Conservation (phyloP, 2,113 vertebrate genomes). For the Clinocottus analis region DNA sequence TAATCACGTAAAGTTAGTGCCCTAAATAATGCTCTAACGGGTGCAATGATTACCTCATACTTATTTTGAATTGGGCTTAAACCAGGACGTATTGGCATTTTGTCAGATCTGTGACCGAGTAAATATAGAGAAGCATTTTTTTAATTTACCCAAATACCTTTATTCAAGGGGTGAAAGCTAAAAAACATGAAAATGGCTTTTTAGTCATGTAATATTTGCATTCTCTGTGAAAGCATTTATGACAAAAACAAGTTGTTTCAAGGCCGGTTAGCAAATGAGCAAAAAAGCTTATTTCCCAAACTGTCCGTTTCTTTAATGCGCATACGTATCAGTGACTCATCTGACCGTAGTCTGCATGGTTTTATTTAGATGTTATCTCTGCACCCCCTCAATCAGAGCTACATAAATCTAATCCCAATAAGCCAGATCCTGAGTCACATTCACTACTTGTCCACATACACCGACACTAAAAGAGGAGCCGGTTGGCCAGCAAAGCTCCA, state of each 20-base stretch:
- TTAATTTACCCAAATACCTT: neutral
- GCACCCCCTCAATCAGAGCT: neutral
- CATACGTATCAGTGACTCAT: neutral
- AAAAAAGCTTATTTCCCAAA: neutral
- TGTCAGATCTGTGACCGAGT: too few relatives aligned
- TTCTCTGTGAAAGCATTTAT: neutral
- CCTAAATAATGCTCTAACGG: neutral
- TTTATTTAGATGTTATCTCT: neutral
- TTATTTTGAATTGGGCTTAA: neutral
- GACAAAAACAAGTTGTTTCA: neutral
- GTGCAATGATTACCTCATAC: neutral
- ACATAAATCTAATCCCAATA: neutral
- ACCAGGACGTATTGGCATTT: neutral
- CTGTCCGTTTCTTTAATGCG: neutral
- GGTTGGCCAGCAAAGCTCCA: neutral
- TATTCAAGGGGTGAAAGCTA: neutral
- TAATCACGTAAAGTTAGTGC: neutral
- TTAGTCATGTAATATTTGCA: neutral
- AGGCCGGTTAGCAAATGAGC: neutral
- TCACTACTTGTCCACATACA: neutral
- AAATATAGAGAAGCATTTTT: too few relatives aligned
- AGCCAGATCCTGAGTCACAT: neutral
- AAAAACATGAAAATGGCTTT: neutral
- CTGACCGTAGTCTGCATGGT: neutral
- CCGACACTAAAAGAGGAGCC: neutral